Evolutionary conservation across 2,888 invertebrate species (phyloP), one percentile per base, ranked within the genome.

Genomic region (Anticlea derivata): DNA sequence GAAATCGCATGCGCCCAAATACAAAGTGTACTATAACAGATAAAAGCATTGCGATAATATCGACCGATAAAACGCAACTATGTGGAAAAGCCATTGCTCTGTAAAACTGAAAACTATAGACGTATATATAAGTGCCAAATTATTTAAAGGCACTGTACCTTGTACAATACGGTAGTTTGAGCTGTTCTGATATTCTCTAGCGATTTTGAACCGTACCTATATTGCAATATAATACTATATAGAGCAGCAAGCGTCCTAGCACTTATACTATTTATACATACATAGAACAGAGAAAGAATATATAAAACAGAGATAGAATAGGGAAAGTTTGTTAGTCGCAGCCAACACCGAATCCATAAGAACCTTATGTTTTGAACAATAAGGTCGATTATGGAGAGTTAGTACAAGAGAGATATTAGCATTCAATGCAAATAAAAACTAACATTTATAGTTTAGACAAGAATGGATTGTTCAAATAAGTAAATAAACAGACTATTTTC

Each of bases 271-370:
- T 55, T 51, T 48, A 60, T 43, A 60, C 50, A n/a, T n/a, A n/a
- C n/a, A 60, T 37, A 39, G 41, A 61, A 55, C 49, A 58, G 50
- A 53, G 40, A 58, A 44, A 57, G 23, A 41, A 30, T 5, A 47
- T n/a, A 60, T 37, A 39, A 39, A 61, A 55, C 49, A 58, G 50
- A 53, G 40, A 58, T 46, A 57, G 23, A 41, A 30, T 5, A 47
- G 48, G 38, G 29, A 50, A 43, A 50, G 29, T 35, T 56, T 52
- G 61, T 71, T 70, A 73, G 65, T 65, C 46, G 64, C 68, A 73
- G 67, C 71, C 73, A 62, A 66, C 68, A 73, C 69, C 70, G 53
- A 61, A 39, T 45, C 29, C 31, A 50, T 57, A 57, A 48, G 49
- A 55, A 60, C 57, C 52, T 38, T 57, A 51, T 47, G 51, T 31